A percentile compares a stretch with the other conserved stretches of the same genome.
Conservation (phyloP, 2,888 invertebrate genomes). For the Chloroclystis v-ata region DNA sequence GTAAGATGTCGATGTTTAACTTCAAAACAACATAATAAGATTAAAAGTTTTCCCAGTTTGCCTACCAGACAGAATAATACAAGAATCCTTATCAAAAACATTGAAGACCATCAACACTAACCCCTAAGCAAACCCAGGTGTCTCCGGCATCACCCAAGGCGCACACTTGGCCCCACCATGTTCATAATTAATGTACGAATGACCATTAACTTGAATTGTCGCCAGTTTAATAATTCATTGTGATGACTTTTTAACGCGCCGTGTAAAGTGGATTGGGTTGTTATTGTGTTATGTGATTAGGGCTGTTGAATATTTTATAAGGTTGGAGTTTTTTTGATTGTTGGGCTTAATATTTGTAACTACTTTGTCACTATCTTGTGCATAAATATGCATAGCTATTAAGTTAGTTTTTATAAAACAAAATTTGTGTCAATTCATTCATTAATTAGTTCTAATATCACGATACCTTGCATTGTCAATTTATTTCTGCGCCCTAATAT, state of each 20-base stretch:
- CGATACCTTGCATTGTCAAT: too few relatives aligned
- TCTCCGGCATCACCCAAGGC: conserved; percentile 28
- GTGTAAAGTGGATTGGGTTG: conserved; percentile 26
- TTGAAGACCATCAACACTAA: background rate
- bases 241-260: conserved; percentile 29
- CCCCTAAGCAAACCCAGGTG: conserved; percentile 40
- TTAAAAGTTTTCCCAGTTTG: too few relatives aligned
- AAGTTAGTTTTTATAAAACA: too few relatives aligned
- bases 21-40: too few relatives aligned
- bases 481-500: too few relatives aligned
- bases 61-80: too few relatives aligned
- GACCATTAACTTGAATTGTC: conserved; percentile 45
- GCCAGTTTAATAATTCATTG: conserved; percentile 36
- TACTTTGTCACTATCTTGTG: too few relatives aligned
- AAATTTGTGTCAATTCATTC: too few relatives aligned
- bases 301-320: conserved; percentile 22
- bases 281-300: conserved; percentile 18
- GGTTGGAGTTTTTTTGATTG: background rate
- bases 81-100: background rate
- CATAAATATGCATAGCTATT: too few relatives aligned
- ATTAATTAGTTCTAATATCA: too few relatives aligned
- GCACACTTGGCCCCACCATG: conserved; percentile 28
- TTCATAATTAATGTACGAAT: conserved; percentile 35
- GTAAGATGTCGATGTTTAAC: too few relatives aligned
- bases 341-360: background rate